phyloP scores from a whole-genome alignment of 2,113 vertebrate genomes.

The Beaufortia kweichowensis region DNA sequence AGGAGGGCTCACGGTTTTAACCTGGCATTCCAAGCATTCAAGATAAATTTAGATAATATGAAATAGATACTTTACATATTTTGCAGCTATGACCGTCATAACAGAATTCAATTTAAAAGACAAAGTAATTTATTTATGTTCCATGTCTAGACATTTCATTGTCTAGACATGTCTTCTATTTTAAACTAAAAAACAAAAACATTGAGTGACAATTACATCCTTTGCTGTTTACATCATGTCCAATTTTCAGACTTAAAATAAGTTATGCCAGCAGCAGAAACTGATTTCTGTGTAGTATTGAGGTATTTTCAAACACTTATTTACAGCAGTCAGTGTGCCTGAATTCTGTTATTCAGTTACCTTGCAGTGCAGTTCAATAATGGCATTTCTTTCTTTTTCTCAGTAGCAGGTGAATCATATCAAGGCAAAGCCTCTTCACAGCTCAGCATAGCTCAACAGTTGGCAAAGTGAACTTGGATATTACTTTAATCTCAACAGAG shows the following conservation, averaged over 20 bases:
- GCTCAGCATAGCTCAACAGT: conserved; percentile 31
- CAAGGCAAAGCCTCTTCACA: conserved; percentile 36
- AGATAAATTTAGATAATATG: too few species aligned
- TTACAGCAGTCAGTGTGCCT: background rate
- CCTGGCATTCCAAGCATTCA: too few species aligned
- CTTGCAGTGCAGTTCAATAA: conserved; percentile 33
- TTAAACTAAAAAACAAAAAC: too few species aligned
- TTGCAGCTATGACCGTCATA: too few species aligned
- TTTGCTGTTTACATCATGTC: too few species aligned
- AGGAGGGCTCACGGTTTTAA: too few species aligned
- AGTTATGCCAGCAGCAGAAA: conserved; percentile 6
- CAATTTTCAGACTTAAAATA: background rate
- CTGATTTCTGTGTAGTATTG: background rate
- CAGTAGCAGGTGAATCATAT: background rate
- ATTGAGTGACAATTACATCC: too few species aligned
- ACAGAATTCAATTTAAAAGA: too few species aligned
- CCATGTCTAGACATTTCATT: too few species aligned
- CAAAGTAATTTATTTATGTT: too few species aligned
- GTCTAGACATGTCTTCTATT: too few species aligned
- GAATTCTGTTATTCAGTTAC: conserved; percentile 12
- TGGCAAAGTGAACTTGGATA: conserved; percentile 41
- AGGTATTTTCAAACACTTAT: conserved; percentile 10
- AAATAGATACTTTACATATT: too few species aligned
- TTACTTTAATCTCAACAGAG: conserved; percentile 41
- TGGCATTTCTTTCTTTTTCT: background rate